These are phyloP conservation scores for Brachypterus glaber DNA, from an alignment of 2,888 invertebrate species.

Conservation along the genomic window DNA sequence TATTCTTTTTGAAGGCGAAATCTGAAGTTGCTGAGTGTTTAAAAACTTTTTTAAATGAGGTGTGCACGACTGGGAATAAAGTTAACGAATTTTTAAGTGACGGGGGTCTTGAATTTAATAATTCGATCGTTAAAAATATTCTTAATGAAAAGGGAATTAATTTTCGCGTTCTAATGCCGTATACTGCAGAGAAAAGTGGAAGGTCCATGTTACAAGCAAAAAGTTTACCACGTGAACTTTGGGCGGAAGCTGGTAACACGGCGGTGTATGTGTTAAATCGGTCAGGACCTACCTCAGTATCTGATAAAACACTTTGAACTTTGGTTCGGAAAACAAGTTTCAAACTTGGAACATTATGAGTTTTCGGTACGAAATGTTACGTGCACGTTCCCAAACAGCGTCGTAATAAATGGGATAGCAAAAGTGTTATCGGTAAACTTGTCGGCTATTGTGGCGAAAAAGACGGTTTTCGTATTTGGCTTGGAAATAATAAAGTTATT, in stretches of 20 bases:
- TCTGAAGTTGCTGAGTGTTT: slow-evolving; percentile 9
- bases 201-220: slow-evolving; percentile 16
- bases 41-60: slow-evolving; percentile 9
- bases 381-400: slow-evolving; percentile 21
- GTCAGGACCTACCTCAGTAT: slow-evolving; percentile 14
- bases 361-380: slow-evolving; percentile 22
- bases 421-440: slow-evolving; percentile 11
- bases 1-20: slow-evolving; percentile 24
- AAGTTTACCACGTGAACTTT: slow-evolving; percentile 14
- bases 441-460: slow-evolving; percentile 15
- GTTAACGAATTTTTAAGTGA: slow-evolving; percentile 11
- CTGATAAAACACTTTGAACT: slow-evolving; percentile 16
- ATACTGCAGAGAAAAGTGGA: slow-evolving; percentile 15
- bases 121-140: slow-evolving; percentile 9
- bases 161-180: slow-evolving; percentile 12
- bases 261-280: slow-evolving; percentile 20
- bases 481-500: slow-evolving; percentile 9
- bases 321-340: slow-evolving; percentile 16
- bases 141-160: slow-evolving; percentile 12
- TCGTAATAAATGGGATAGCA: slow-evolving; percentile 15
- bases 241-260: slow-evolving; percentile 22
- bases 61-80: slow-evolving; percentile 3
- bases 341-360: slow-evolving; percentile 13
- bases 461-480: slow-evolving; percentile 14
- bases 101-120: slow-evolving; percentile 15